Evolutionary conservation across 2,888 invertebrate species (phyloP).

Genomic region (Xestia rhomboidea): DNA sequence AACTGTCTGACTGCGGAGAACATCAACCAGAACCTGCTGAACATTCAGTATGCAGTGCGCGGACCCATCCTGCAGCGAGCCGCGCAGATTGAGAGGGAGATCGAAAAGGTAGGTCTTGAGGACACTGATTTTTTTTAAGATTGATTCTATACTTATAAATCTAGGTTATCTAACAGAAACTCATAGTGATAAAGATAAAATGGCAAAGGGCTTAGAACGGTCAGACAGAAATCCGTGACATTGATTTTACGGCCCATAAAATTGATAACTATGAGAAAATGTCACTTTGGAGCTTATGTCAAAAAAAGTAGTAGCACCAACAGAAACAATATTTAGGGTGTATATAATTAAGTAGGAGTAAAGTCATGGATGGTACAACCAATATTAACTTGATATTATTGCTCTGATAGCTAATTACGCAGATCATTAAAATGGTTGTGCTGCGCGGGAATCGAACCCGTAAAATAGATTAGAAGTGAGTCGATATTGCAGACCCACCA

Average conservation of each 20-base stretch:
- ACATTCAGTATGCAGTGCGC: conserved; percentile 95
- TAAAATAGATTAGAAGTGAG: background rate
- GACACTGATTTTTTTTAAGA: background rate
- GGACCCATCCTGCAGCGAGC: conserved; percentile 94
- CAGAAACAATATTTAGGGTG: background rate
- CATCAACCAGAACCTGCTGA: conserved; percentile 93
- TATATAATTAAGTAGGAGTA: background rate
- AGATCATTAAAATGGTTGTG: background rate
- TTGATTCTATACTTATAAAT: too few relatives aligned
- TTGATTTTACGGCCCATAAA: conserved; percentile 16
- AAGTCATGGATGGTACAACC: background rate
- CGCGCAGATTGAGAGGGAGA: conserved; percentile 93
- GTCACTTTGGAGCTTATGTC: background rate
- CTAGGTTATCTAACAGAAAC: background rate
- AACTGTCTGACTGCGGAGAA: conserved; percentile 83
- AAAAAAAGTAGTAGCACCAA: background rate
- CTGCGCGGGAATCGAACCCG: background rate
- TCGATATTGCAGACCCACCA: too few relatives aligned
- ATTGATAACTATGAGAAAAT: conserved; percentile 3
- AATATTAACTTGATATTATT: background rate
- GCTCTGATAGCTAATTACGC: background rate
- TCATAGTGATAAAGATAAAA: background rate
- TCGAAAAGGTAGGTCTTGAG: conserved; percentile 85
- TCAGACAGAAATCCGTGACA: conserved; percentile 5
- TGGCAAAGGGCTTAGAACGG: background rate